Conservation (phyloP, 2,113 vertebrate genomes). For the Proteles cristata region DNA sequence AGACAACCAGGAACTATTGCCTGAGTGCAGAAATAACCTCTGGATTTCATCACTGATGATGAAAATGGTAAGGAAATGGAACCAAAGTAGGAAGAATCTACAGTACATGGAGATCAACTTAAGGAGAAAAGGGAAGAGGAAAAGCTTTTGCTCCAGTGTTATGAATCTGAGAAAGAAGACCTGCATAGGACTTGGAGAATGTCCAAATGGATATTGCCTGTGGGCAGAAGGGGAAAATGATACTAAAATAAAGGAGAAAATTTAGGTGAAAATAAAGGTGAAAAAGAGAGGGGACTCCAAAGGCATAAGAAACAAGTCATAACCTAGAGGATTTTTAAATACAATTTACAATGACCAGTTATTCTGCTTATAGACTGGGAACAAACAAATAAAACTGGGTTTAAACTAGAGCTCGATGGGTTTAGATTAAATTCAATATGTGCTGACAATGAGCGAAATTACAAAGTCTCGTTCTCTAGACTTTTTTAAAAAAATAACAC, state of each 20-base stretch:
- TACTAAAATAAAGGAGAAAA: not conserved
- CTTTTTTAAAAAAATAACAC: constrained; percentile 45
- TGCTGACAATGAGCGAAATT: constrained; percentile 31
- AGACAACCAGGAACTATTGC: not conserved
- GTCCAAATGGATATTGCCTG: not conserved
- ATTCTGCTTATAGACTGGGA: constrained; percentile 42
- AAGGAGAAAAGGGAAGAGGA: not conserved
- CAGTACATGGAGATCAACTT: not conserved
- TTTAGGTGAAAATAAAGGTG: too few species aligned
- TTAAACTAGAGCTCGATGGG: constrained; percentile 39
- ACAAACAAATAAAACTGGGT: constrained; percentile 48
- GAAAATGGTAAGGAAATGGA: constrained; percentile 24
- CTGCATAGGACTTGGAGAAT: constrained; percentile 9
- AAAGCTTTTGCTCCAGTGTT: not conserved
- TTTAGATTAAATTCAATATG: constrained; percentile 60
- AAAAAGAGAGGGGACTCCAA: not conserved
- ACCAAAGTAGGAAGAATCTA: not conserved
- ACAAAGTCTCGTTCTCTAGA: constrained; percentile 28
- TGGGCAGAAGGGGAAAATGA: not conserved
- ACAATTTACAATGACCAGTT: constrained; percentile 35
- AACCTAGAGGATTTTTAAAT: not conserved
- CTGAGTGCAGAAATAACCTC: constrained; percentile 11
- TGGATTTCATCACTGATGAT: not conserved
- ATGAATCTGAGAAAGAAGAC: not conserved
- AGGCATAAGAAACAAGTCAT: not conserved